Evolutionary conservation across 2,888 invertebrate genomes (phyloP).

Genomic region (Sialis lutaria): DNA sequence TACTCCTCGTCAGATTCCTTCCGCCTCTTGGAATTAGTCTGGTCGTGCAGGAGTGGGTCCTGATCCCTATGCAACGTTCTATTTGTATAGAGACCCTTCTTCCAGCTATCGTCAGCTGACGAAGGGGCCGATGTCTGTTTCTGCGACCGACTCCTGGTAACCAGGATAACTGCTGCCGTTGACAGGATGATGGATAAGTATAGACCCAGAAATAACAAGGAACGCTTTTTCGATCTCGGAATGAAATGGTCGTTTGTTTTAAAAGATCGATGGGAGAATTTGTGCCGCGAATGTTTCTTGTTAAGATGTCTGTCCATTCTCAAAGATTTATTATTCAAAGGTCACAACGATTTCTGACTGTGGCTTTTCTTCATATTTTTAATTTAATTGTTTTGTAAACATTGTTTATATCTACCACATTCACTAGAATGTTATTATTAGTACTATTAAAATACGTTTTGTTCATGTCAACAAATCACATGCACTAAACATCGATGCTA

Average conservation of each 20-base stretch:
- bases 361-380: too few relatives aligned
- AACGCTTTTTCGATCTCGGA: not conserved
- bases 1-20: not conserved
- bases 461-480: too few relatives aligned
- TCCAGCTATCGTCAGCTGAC: conserved; percentile 3
- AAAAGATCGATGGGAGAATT: too few relatives aligned
- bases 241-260: not conserved
- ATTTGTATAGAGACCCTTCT: conserved; percentile 4
- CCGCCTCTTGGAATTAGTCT: not conserved
- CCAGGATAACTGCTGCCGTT: not conserved
- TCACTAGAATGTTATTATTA: too few relatives aligned
- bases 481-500: too few relatives aligned
- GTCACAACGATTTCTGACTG: too few relatives aligned
- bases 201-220: not conserved
- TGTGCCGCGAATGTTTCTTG: too few relatives aligned
- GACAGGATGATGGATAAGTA: not conserved
- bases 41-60: conserved; percentile 1
- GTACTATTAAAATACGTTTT: too few relatives aligned
- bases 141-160: not conserved
- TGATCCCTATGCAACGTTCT: conserved; percentile 3
- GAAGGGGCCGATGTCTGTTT: not conserved
- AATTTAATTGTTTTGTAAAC: too few relatives aligned
- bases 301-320: too few relatives aligned
- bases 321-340: too few relatives aligned
- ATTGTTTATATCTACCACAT: too few relatives aligned